A percentile compares a stretch with the other conserved stretches of the same genome.
These are phyloP conservation scores for Aphidius ervi DNA, from an alignment of 1,140 invertebrate species.

Conservation along the genomic window DNA sequence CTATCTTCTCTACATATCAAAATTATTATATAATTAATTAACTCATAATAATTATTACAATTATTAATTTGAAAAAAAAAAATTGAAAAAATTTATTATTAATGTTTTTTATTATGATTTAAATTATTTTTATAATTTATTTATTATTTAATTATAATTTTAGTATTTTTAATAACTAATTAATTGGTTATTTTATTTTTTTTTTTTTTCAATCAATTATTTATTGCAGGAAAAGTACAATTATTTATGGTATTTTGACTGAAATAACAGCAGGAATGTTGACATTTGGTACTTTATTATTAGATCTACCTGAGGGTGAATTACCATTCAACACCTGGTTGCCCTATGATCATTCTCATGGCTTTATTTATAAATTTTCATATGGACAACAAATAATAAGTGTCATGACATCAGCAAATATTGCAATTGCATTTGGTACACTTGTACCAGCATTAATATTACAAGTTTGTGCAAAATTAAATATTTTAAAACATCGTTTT, in stretches of 20 bases:
- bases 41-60: no score
- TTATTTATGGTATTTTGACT: conserved; percentile 17
- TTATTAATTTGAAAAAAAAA: no score
- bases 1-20: no score
- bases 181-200: no score
- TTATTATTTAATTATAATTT: background rate
- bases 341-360: conserved; percentile 15
- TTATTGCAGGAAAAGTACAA: conserved; percentile 16
- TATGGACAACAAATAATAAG: conserved; percentile 18
- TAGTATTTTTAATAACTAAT: background rate
- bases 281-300: conserved; percentile 12
- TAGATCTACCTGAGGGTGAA: conserved; percentile 6
- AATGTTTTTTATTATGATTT: no score
- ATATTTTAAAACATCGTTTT: conserved; percentile 18
- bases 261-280: conserved; percentile 20
- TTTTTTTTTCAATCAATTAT: no score
- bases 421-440: conserved; percentile 16
- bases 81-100: no score
- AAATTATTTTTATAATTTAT: no score
- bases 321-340: conserved; percentile 17
- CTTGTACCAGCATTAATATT: conserved; percentile 15
- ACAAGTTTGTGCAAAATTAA: conserved; percentile 15
- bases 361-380: conserved; percentile 11
- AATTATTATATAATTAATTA: no score
- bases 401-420: conserved; percentile 14